These are phyloP conservation scores for Megalurothrips usitatus DNA, from an alignment of 2,888 invertebrate genomes.

Conservation along the genomic window DNA sequence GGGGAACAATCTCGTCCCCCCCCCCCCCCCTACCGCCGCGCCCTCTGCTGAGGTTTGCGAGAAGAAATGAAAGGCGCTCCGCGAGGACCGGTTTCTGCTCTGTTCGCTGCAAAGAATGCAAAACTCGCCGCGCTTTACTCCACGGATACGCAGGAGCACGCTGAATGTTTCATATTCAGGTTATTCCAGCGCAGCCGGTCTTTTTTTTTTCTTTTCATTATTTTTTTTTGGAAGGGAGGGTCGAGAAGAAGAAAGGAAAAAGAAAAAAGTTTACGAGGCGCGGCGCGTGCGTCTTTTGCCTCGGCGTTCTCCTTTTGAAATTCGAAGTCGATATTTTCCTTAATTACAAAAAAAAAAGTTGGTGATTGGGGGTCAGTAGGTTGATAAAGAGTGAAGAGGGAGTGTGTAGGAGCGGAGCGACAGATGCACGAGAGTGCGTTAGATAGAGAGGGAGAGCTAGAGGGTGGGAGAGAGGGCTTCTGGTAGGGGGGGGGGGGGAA, in stretches of 20 bases:
- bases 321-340: background rate
- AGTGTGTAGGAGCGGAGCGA: background rate
- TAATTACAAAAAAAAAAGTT: background rate
- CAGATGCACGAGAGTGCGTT: background rate
- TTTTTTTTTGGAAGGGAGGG: no score
- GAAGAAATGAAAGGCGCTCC: background rate
- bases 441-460: background rate
- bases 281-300: background rate
- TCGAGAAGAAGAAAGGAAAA: no score
- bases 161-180: background rate
- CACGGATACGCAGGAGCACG: background rate
- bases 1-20: background rate
- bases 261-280: background rate
- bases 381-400: background rate
- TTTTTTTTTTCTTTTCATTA: no score
- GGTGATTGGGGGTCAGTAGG: no score
- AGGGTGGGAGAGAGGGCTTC: background rate
- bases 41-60: background rate
- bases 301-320: background rate
- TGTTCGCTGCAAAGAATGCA: background rate
- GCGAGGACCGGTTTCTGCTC: background rate
- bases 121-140: background rate
- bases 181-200: background rate
- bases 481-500: background rate
- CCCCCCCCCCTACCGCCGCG: background rate